phyloP scores from a whole-genome alignment of 2,888 invertebrate species.

The Capitulum mitella region DNA sequence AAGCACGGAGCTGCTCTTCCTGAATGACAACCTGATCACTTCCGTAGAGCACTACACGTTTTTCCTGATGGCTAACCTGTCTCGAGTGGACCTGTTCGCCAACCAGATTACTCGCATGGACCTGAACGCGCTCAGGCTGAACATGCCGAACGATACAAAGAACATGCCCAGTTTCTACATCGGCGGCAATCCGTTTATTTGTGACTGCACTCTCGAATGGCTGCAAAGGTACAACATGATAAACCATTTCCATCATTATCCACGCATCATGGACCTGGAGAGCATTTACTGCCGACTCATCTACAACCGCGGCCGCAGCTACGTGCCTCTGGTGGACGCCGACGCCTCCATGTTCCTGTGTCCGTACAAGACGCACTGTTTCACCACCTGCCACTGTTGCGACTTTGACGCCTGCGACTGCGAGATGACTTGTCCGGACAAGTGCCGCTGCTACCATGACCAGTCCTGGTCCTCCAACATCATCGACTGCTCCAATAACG shows the following conservation, averaged over 20 bases:
- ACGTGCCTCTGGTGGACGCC: conserved; percentile 67
- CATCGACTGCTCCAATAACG: conserved; percentile 65
- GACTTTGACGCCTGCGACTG: conserved; percentile 88
- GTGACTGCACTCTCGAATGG: conserved; percentile 89
- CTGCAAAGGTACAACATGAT: conserved; percentile 75
- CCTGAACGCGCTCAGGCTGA: conserved; percentile 46
- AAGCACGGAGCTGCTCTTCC: conserved; percentile 66
- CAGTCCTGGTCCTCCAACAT: conserved; percentile 79
- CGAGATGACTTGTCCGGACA: conserved; percentile 80
- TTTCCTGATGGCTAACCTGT: conserved; percentile 75
- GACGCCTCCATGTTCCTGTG: conserved; percentile 75
- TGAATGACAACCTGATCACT: conserved; percentile 71
- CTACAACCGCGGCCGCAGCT: conserved; percentile 65
- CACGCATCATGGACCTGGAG: conserved; percentile 71
- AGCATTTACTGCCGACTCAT: conserved; percentile 72
- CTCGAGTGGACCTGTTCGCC: conserved; percentile 69
- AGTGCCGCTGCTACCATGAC: conserved; percentile 83
- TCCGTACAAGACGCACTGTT: conserved; percentile 75
- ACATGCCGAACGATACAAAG: conserved; percentile 62
- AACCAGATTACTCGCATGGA: conserved; percentile 60
- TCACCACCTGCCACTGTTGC: conserved; percentile 79
- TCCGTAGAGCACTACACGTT: conserved; percentile 83
- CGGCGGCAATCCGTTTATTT: conserved; percentile 75
- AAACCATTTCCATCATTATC: conserved; percentile 69
- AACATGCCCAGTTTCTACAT: conserved; percentile 72